phyloP scores from a whole-genome alignment of 1,140 invertebrate species.

The Melanaphis sacchari region DNA sequence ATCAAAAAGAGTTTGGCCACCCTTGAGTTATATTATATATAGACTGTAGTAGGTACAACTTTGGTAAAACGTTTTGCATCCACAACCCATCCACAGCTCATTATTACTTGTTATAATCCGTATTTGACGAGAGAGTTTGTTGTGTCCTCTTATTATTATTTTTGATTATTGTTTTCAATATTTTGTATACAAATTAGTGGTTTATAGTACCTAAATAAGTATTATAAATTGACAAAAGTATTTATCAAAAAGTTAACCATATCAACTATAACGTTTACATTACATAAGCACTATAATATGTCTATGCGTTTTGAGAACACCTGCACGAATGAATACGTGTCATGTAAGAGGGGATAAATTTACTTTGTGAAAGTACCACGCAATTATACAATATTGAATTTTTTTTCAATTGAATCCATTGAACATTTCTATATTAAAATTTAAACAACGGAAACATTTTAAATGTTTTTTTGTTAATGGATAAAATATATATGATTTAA shows the following conservation, averaged over 20 bases:
- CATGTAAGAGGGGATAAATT: not conserved
- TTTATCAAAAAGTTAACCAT: not conserved
- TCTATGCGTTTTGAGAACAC: not conserved
- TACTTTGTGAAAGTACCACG: constrained; percentile 23
- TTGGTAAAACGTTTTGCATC: not conserved
- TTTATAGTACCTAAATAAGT: not conserved
- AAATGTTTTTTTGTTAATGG: not conserved
- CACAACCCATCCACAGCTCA: not conserved
- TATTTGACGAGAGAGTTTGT: not conserved
- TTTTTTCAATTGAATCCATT: not conserved
- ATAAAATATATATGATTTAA: not conserved
- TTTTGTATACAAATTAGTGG: not conserved
- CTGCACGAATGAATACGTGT: not conserved
- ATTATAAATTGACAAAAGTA: not conserved
- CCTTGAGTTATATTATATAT: too few species aligned
- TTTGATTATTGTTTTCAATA: not conserved
- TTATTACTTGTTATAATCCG: not conserved
- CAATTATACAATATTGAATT: constrained; percentile 22
- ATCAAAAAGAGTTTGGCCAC: too few species aligned
- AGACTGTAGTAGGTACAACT: not conserved
- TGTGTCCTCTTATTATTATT: not conserved
- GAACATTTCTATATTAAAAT: not conserved
- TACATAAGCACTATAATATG: not conserved
- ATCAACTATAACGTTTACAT: not conserved
- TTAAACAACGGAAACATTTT: not conserved